phyloP scores from a whole-genome alignment of 2,113 vertebrate species.

The Alethe castanea region DNA sequence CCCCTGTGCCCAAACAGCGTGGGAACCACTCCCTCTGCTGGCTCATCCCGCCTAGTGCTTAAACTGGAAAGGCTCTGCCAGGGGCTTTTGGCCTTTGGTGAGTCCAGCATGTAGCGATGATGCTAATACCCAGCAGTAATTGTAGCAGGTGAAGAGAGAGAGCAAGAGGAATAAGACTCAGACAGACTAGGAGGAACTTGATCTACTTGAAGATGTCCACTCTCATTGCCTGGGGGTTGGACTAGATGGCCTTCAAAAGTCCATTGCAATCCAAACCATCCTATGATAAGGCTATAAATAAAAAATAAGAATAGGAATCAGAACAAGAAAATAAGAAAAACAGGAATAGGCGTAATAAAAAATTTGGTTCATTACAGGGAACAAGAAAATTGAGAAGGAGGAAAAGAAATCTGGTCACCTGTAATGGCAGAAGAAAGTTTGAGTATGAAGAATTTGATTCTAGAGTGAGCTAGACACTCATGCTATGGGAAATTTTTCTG shows the following conservation, averaged over 20 bases:
- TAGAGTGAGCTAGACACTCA: neutral
- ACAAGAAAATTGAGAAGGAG: neutral
- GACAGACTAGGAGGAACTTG: neutral
- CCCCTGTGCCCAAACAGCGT: rapidly evolving
- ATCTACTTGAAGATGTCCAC: neutral
- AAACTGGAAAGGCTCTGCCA: neutral
- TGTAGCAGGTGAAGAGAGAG: neutral
- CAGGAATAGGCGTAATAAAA: neutral
- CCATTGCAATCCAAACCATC: neutral
- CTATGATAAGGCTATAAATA: neutral
- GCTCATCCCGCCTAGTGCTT: neutral
- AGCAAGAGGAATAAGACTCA: neutral
- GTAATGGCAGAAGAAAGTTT: neutral
- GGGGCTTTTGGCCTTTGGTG: neutral
- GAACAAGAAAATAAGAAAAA: neutral
- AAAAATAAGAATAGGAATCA: neutral
- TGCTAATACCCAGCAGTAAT: neutral
- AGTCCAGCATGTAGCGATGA: neutral
- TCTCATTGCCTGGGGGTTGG: neutral
- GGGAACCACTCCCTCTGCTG: neutral
- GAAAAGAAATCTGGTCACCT: neutral
- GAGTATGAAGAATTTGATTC: neutral
- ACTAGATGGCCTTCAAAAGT: neutral
- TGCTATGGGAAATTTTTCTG: neutral
- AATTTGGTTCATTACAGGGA: neutral